Evolutionary conservation across 2,797 vertebrate genomes (phyloP).

Genomic region (Amblyraja radiata): DNA sequence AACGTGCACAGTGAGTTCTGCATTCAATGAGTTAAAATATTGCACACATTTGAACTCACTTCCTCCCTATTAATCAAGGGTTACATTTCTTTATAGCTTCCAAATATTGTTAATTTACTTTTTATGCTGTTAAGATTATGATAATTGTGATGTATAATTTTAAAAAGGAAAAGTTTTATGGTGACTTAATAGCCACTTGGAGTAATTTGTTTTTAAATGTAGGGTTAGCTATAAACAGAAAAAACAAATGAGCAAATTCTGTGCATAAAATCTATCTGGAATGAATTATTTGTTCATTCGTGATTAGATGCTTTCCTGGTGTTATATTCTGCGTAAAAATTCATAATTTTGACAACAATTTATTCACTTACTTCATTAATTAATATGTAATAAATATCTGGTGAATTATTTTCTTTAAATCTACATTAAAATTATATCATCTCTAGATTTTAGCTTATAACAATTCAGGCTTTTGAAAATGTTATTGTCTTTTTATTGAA

Average conservation of each 20-base stretch:
- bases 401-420: not conserved
- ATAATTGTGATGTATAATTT: not conserved
- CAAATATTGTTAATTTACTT: not conserved
- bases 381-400: not conserved
- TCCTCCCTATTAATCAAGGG: not conserved
- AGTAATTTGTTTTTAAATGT: not conserved
- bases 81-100: not conserved
- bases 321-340: not conserved
- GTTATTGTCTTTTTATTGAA: not conserved
- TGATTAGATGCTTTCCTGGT: not conserved
- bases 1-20: not conserved
- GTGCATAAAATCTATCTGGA: not conserved
- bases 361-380: not conserved
- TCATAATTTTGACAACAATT: not conserved
- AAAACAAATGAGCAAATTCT: not conserved
- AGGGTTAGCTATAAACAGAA: not conserved
- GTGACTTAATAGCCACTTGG: not conserved
- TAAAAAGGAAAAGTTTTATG: not conserved
- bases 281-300: slow-evolving; percentile 7
- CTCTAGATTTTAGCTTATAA: not conserved
- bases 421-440: not conserved
- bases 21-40: not conserved
- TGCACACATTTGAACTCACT: not conserved
- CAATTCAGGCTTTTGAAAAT: not conserved
- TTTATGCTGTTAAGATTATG: not conserved